A percentile compares a stretch with the other conserved stretches of the same genome.
Evolutionary conservation across 2,888 invertebrate species (phyloP).

Genomic region (Heliothis peltigera): DNA sequence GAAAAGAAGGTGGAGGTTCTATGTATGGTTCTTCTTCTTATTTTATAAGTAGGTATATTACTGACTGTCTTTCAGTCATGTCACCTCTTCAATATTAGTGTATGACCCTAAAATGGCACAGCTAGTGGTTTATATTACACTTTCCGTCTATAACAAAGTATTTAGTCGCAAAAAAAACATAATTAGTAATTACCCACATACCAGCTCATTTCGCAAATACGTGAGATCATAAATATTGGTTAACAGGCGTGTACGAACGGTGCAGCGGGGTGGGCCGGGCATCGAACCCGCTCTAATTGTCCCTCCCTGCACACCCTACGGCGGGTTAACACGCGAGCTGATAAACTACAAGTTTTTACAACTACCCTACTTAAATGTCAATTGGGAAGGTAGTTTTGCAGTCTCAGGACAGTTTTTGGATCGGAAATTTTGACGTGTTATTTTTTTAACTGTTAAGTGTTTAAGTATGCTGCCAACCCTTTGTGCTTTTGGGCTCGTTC

Average conservation of each 20-base stretch:
- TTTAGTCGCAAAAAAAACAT: conserved; percentile 9
- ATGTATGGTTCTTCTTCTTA: no score
- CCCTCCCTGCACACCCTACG: conserved; percentile 48
- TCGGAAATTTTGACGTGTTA: not conserved
- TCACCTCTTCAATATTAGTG: no score
- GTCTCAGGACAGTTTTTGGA: conserved; percentile 7
- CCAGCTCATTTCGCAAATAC: conserved; percentile 48
- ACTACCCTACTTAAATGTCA: conserved; percentile 51
- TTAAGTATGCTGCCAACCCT: not conserved
- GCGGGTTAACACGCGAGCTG: conserved; percentile 43
- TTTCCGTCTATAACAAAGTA: not conserved
- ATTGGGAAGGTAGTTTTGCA: conserved; percentile 23
- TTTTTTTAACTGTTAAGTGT: not conserved
- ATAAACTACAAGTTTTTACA: conserved; percentile 43
- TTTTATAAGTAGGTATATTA: no score
- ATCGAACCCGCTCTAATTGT: conserved; percentile 56
- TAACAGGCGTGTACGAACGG: conserved; percentile 53
- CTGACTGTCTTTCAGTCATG: no score
- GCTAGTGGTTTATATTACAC: no score
- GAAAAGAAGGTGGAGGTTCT: no score
- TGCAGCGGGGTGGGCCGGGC: conserved; percentile 52
- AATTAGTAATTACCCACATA: conserved; percentile 37
- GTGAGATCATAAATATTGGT: conserved; percentile 44
- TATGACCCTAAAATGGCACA: no score
- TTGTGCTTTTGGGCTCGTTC: not conserved